phyloP scores from a whole-genome alignment of 35 echinoderm and acorn worm species.

The Amphiura filiformis region DNA sequence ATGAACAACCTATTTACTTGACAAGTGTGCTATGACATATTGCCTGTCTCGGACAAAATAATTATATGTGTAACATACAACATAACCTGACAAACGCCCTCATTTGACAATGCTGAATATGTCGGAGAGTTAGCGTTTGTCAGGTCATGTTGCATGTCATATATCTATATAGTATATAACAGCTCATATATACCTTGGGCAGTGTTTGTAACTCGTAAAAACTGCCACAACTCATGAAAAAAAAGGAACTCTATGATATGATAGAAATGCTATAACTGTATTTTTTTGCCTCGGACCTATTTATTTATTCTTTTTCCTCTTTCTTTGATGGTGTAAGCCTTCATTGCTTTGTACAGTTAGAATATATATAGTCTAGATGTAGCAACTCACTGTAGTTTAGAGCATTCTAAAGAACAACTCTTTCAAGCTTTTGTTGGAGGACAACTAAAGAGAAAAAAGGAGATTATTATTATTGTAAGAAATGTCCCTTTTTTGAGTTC shows the following conservation, averaged over 20 bases:
- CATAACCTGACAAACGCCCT: too few species aligned
- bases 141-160: too few species aligned
- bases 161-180: too few species aligned
- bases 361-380: slow-evolving; percentile 12
- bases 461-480: slow-evolving; percentile 1
- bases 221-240: not conserved
- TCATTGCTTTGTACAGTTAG: slow-evolving; percentile 9
- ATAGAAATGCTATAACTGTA: not conserved
- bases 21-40: too few species aligned
- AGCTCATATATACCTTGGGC: too few species aligned
- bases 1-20: too few species aligned
- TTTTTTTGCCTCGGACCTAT: not conserved
- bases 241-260: not conserved
- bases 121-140: too few species aligned
- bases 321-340: not conserved
- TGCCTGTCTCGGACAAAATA: too few species aligned
- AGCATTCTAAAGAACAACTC: slow-evolving; percentile 12
- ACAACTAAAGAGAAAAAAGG: not conserved
- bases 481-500: not conserved
- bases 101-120: too few species aligned
- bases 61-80: too few species aligned
- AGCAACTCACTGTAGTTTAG: not conserved
- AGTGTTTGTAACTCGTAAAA: not conserved
- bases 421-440: slow-evolving; percentile 3
- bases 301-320: slow-evolving; percentile 2